Evolutionary conservation across 2,797 vertebrate species (phyloP).

Genomic region (Coregonus ussuriensis): DNA sequence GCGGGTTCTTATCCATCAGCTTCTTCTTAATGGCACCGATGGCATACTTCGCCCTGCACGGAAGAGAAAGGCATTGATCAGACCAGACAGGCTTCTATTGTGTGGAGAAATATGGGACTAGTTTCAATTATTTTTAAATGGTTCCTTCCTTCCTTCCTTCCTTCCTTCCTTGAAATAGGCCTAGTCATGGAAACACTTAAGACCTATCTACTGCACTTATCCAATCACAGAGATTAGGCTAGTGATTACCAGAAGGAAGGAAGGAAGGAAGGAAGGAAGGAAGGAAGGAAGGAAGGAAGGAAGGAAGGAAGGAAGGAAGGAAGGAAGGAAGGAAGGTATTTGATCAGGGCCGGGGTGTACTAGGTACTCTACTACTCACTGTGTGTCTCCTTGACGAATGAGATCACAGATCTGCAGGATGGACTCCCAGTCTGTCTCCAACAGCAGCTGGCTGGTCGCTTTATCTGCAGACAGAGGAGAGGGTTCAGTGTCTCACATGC

Average conservation of each 20-base stretch:
- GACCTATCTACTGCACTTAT: not conserved
- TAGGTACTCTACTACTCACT: slow-evolving; percentile 75
- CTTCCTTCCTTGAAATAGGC: no score
- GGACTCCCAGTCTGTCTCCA: slow-evolving; percentile 99
- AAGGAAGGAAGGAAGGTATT: not conserved
- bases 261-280: no score
- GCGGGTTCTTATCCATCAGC: slow-evolving; percentile 97
- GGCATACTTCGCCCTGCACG: slow-evolving; percentile 90
- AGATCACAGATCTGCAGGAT: slow-evolving; percentile 98
- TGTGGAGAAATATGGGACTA: no score
- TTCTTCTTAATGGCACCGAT: slow-evolving; percentile 95
- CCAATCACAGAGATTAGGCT: not conserved
- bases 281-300: no score
- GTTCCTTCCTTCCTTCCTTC: no score
- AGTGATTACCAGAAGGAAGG: no score
- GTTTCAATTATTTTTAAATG: no score
- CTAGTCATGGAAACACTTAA: no score
- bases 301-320: no score
- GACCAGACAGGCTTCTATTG: not conserved
- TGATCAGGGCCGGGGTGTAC: not conserved
- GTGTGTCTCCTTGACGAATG: slow-evolving; percentile 96
- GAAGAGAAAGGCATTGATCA: not conserved
- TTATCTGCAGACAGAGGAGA: slow-evolving; percentile 80
- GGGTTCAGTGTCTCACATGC: not conserved
- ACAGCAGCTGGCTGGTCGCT: slow-evolving; percentile 94